phyloP scores from a whole-genome alignment of 2,797 vertebrate genomes.

The Poeciliopsis turneri region DNA sequence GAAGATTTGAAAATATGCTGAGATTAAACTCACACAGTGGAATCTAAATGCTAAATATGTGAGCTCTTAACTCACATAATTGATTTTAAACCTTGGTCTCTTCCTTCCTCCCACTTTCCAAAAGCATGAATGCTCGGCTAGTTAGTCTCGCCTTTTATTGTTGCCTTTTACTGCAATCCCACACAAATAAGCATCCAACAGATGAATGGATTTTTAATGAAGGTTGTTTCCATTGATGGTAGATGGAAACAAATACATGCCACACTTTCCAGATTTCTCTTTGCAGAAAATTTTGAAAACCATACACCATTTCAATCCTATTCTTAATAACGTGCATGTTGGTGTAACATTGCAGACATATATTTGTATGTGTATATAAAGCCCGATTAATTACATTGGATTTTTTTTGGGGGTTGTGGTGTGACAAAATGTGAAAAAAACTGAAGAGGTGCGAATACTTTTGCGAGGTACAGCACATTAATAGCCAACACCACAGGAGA shows the following conservation, averaged over 20 bases:
- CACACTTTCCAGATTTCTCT: background rate
- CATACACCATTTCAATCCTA: background rate
- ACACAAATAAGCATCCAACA: background rate
- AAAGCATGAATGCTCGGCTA: background rate
- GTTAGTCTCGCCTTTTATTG: background rate
- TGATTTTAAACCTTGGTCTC: background rate
- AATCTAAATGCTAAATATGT: background rate
- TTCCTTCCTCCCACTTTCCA: background rate
- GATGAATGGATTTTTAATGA: background rate
- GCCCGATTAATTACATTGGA: background rate
- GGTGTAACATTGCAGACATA: background rate
- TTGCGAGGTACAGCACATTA: slow-evolving; percentile 35
- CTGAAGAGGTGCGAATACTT: background rate
- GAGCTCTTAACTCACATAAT: background rate
- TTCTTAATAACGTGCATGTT: background rate
- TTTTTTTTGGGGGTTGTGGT: too few species aligned
- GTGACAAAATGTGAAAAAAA: background rate
- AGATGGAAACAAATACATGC: background rate
- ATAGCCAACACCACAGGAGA: slow-evolving; percentile 66
- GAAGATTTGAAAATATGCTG: background rate
- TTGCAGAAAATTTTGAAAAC: background rate
- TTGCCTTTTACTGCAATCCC: background rate
- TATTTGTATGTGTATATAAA: background rate
- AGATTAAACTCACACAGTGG: background rate
- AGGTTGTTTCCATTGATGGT: background rate